Evolutionary conservation across 1,140 invertebrate species (phyloP).

Genomic region (Drosophila guanche): DNA sequence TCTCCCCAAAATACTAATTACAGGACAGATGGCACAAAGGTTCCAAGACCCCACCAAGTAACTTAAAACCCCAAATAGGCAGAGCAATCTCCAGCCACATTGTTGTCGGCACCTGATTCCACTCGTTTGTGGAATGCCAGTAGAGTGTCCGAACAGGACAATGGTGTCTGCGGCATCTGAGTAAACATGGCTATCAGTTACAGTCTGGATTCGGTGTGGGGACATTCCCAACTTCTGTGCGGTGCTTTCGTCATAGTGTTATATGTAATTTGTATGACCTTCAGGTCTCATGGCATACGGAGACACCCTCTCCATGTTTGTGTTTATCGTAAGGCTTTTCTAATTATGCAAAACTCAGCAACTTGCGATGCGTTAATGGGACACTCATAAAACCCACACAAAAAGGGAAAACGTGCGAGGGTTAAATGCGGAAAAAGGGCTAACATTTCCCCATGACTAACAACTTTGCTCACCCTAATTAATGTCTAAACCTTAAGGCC

Average conservation of each 20-base stretch:
- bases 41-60: conserved; percentile 6
- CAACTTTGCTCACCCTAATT: conserved; percentile 39
- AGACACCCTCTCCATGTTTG: too few species aligned
- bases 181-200: conserved; percentile 59
- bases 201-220: conserved; percentile 15
- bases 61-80: conserved; percentile 22
- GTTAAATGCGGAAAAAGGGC: not conserved
- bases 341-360: conserved; percentile 53
- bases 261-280: conserved; percentile 48
- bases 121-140: conserved; percentile 46
- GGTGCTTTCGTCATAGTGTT: conserved; percentile 32
- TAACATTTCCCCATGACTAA: conserved; percentile 7
- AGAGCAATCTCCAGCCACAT: conserved; percentile 7
- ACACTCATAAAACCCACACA: conserved; percentile 2
- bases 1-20: conserved; percentile 13
- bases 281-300: conserved; percentile 19
- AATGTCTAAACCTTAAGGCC: conserved; percentile 49
- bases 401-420: conserved; percentile 31
- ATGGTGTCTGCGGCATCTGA: conserved; percentile 43
- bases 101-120: conserved; percentile 51
- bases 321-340: conserved; percentile 29
- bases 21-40: not conserved
- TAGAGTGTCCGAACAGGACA: conserved; percentile 7
- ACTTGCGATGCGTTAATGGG: conserved; percentile 49
- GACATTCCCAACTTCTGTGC: not conserved